A percentile compares a stretch with the other conserved stretches of the same genome.
Conservation (phyloP, 2,888 invertebrate species). For the Agonopterix subpropinquella region DNA sequence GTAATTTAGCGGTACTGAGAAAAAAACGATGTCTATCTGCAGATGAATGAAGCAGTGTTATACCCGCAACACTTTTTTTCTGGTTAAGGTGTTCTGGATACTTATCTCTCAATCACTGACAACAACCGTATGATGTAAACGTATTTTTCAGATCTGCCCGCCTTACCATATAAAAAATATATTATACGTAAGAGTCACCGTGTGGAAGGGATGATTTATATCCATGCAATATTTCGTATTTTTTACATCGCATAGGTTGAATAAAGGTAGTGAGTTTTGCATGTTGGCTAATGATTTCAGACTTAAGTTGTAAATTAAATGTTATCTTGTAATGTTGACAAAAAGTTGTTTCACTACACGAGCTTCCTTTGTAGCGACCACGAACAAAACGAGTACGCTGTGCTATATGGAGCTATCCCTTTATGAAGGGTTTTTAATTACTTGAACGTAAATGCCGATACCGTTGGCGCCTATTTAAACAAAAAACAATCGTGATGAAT, state of each 20-base stretch:
- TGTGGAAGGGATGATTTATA: no score
- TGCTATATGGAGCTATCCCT: background rate
- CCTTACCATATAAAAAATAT: constrained; percentile 11
- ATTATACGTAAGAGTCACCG: no score
- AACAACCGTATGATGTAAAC: constrained; percentile 42
- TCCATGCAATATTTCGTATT: no score
- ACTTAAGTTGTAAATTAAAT: no score
- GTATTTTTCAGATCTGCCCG: constrained; percentile 43
- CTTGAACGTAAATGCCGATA: background rate
- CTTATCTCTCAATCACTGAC: constrained; percentile 53
- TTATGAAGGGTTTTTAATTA: no score
- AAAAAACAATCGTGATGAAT: constrained; percentile 9
- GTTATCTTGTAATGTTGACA: no score
- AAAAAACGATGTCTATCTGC: constrained; percentile 64
- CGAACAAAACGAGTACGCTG: background rate
- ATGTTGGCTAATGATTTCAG: no score
- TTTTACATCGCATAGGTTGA: no score
- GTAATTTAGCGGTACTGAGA: constrained; percentile 72
- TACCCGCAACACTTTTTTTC: constrained; percentile 51
- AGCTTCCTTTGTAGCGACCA: no score
- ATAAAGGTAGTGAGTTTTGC: no score
- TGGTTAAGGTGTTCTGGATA: constrained; percentile 63
- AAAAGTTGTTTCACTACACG: no score
- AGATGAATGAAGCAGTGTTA: constrained; percentile 54
- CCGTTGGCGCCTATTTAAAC: constrained; percentile 11